These are phyloP conservation scores for Archivesica marissinica DNA, from an alignment of 1,140 invertebrate species.

Conservation along the genomic window DNA sequence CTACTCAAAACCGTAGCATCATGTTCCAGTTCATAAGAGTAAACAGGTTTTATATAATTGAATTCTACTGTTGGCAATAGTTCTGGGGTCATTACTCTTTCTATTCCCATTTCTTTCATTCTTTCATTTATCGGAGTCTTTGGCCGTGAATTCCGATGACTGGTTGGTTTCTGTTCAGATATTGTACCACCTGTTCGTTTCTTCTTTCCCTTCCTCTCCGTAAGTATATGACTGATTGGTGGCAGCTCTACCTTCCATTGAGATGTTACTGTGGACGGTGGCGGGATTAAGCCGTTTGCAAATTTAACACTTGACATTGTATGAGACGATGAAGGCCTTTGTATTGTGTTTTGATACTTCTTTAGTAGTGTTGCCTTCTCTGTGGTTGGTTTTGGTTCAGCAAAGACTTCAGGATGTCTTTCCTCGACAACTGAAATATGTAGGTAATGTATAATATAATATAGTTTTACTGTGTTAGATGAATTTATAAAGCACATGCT, in stretches of 20 bases:
- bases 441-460: no score
- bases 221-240: neutral
- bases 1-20: neutral
- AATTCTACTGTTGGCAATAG: conserved; percentile 27
- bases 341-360: neutral
- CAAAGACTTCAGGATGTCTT: neutral
- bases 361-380: neutral
- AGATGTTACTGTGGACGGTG: neutral
- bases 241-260: neutral
- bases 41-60: conserved; percentile 3
- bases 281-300: neutral
- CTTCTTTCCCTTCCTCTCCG: neutral
- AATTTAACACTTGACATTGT: neutral
- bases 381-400: neutral
- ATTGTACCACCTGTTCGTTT: neutral
- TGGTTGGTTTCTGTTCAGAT: neutral
- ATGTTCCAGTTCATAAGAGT: neutral
- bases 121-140: conserved; percentile 40
- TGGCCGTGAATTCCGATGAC: conserved; percentile 1
- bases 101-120: conserved; percentile 26
- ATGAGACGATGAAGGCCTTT: neutral
- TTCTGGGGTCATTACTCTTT: conserved; percentile 48
- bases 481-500: no score
- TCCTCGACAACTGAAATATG: conserved; percentile 7
- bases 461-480: no score